Base-by-base conservation (phyloP, 2,797 vertebrate genomes). In the Anguilla obscura region DNA sequence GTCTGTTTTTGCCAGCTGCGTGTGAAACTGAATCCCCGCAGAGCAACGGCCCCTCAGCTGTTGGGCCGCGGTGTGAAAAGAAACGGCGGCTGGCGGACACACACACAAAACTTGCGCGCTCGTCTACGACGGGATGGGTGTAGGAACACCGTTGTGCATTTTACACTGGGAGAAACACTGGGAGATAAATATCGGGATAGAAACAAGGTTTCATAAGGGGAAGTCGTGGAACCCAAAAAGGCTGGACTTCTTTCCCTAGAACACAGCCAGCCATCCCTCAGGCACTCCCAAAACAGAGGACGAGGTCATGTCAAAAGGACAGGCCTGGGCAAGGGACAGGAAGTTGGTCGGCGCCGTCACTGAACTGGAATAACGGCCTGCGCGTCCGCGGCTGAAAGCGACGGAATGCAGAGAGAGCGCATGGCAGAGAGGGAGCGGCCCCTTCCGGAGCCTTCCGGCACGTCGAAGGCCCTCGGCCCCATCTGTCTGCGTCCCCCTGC, bases 391-490 rank as follows among this genome's bases (percentile, higher is more conserved):
- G 52, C 52, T 21, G 74, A 60, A 76, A 48, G 56, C 27, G 12
- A 36, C 9, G 16, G 6, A n/a, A 63, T 36, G 40, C 36, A 4
- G 40, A 84, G 79, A 50, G 18, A 52, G 27, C 54, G 24, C 24
- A 24, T 12, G 76, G 56, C 76, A 85, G 60, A 10, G 56, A 86
- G 76, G 50, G 86, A 76, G 60, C 2, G 79, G 69, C 85, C 82
- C 80, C 40, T 45, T 5, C 40, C 71, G 80, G 48, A 76, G 79
- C 36, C 80, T 69, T 85, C 85, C 50, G 56, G 21, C 63, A 69
- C 52, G 87, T 82, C 79, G 83, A 89, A 88, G 63, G 66, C 83
- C 74, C 52, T 71, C 9, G 86, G 89, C 83, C 84, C 12, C 89
- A 87, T 66, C 86, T 84, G 89, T 79, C 54, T 82, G 30, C 82